phyloP scores from a whole-genome alignment of 2,888 invertebrate genomes.

The Phyllotreta cruciferae region DNA sequence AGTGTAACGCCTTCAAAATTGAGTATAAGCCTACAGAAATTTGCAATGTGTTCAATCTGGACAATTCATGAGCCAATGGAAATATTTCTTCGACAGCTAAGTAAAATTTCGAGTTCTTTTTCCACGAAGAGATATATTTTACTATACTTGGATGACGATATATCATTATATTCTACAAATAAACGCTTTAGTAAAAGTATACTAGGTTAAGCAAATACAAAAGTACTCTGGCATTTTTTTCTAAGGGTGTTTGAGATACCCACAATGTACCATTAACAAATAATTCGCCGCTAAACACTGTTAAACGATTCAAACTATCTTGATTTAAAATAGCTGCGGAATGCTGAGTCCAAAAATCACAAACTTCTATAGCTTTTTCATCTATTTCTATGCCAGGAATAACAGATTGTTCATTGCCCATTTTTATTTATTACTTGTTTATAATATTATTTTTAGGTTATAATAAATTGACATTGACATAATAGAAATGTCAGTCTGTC shows the following conservation, averaged over 20 bases:
- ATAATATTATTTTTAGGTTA: too few species aligned
- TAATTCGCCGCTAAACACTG: slow-evolving; percentile 78
- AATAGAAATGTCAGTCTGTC: too few species aligned
- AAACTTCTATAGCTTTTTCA: slow-evolving; percentile 77
- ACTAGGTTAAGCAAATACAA: background rate
- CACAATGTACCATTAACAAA: slow-evolving; percentile 71
- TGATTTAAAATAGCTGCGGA: slow-evolving; percentile 67
- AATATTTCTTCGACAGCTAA: slow-evolving; percentile 84
- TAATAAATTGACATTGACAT: too few species aligned
- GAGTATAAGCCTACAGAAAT: slow-evolving; percentile 85
- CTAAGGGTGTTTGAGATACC: slow-evolving; percentile 72
- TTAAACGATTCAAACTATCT: slow-evolving; percentile 67
- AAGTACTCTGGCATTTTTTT: slow-evolving; percentile 77
- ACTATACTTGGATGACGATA: slow-evolving; percentile 88
- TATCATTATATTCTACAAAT: slow-evolving; percentile 80
- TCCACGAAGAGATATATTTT: slow-evolving; percentile 82
- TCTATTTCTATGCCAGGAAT: slow-evolving; percentile 76
- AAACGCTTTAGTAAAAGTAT: slow-evolving; percentile 10
- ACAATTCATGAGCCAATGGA: slow-evolving; percentile 73
- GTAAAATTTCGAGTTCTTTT: slow-evolving; percentile 75
- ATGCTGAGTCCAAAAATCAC: slow-evolving; percentile 81
- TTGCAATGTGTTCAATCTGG: slow-evolving; percentile 75
- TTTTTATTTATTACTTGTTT: slow-evolving; percentile 52
- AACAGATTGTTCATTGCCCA: slow-evolving; percentile 81
- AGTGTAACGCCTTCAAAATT: slow-evolving; percentile 80